Percentiles rank a stretch among this genome's conserved stretches.
Evolutionary conservation across 2,888 invertebrate species (phyloP).

Genomic region (Gymnoscelis rufifasciata): DNA sequence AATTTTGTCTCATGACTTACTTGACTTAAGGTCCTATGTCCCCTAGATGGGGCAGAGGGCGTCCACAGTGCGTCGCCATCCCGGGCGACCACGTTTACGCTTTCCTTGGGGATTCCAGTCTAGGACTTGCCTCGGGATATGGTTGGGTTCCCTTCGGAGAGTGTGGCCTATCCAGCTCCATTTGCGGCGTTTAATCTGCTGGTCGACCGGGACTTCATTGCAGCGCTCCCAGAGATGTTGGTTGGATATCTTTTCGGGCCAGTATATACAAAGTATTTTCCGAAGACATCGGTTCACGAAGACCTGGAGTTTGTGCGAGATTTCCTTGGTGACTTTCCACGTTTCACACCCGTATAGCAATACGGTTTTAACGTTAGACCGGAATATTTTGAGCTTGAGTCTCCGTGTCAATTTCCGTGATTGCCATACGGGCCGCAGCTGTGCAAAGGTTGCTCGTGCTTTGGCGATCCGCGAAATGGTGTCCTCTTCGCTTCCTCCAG

Average conservation of each 20-base stretch:
- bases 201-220: neutral
- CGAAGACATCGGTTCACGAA: neutral
- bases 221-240: neutral
- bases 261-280: neutral
- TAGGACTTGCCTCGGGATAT: neutral
- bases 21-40: too few species aligned
- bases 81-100: too few species aligned
- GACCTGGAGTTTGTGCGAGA: neutral
- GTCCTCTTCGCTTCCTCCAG: constrained; percentile 8
- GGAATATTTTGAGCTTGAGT: constrained; percentile 12
- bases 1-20: too few species aligned
- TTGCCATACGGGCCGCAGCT: constrained; percentile 8
- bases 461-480: constrained; percentile 8
- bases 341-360: constrained; percentile 8
- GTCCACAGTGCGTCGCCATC: too few species aligned
- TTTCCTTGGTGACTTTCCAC: neutral
- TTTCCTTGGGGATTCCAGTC: neutral
- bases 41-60: too few species aligned
- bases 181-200: neutral
- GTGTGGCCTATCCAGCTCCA: neutral
- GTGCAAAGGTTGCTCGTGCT: constrained; percentile 8
- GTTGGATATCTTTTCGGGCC: neutral
- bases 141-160: neutral
- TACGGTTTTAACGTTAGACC: constrained; percentile 3
- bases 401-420: constrained; percentile 9